phyloP scores from a whole-genome alignment of 1,140 invertebrate species.

The Calliopsis andreniformis region DNA sequence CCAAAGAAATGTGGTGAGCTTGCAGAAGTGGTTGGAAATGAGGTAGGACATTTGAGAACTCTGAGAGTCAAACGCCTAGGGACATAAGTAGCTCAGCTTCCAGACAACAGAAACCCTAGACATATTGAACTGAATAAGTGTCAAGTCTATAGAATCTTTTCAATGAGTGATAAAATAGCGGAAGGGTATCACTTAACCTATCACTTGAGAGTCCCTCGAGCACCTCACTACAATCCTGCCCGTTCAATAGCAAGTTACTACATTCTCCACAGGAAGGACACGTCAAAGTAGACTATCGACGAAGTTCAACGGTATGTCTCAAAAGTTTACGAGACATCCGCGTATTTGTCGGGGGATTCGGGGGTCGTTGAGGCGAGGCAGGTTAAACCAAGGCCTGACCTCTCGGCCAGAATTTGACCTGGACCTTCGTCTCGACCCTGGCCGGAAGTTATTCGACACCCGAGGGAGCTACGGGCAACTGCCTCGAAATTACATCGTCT shows the following conservation, averaged over 20 bases:
- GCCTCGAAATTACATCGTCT: constrained; percentile 22
- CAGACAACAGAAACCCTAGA: no score
- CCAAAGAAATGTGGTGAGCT: no score
- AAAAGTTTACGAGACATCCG: constrained; percentile 45
- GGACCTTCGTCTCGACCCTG: background rate
- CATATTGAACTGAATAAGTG: no score
- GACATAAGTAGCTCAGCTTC: no score
- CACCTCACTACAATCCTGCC: background rate
- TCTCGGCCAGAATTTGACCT: constrained; percentile 6
- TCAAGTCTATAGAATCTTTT: no score
- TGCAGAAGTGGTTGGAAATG: no score
- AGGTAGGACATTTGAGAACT: no score
- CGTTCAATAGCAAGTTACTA: background rate
- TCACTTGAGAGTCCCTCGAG: no score
- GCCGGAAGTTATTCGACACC: constrained; percentile 29
- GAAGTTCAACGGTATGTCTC: constrained; percentile 35
- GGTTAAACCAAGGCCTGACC: constrained; percentile 35
- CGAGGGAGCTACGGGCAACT: constrained; percentile 24
- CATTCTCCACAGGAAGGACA: background rate
- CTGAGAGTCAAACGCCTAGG: no score
- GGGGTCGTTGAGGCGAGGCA: constrained; percentile 18
- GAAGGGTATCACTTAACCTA: no score
- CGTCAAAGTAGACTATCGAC: constrained; percentile 27
- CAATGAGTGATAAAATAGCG: no score
- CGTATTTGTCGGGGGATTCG: constrained; percentile 41